These are phyloP conservation scores for Clarias batrachus DNA, from an alignment of 2,113 vertebrate genomes.

Conservation along the genomic window DNA sequence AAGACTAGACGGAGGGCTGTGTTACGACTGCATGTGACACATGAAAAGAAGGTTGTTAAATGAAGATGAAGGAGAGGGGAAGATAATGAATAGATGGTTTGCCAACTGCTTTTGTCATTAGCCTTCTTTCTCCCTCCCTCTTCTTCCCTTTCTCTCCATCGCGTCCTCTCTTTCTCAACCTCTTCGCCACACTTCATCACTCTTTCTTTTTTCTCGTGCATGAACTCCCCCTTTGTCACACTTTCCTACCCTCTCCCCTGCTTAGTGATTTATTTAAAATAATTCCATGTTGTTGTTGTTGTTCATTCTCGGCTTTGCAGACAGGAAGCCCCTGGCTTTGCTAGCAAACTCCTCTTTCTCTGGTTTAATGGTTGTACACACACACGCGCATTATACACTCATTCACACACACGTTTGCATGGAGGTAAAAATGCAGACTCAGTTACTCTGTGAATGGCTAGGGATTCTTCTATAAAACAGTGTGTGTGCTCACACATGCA, in stretches of 20 bases:
- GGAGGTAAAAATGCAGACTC: slow-evolving; percentile 67
- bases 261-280: slow-evolving; percentile 33
- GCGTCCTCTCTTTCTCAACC: background rate
- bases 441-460: slow-evolving; percentile 63
- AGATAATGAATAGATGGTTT: slow-evolving; percentile 60
- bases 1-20: slow-evolving; percentile 17
- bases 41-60: slow-evolving; percentile 51
- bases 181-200: slow-evolving; percentile 16
- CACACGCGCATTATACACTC: slow-evolving; percentile 14
- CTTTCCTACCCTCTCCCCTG: background rate
- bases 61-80: slow-evolving; percentile 61
- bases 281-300: background rate
- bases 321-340: slow-evolving; percentile 66
- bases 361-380: slow-evolving; percentile 45
- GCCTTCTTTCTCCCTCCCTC: slow-evolving; percentile 38
- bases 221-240: background rate
- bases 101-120: slow-evolving; percentile 56
- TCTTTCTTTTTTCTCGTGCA: background rate
- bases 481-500: slow-evolving; percentile 27
- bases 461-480: slow-evolving; percentile 62
- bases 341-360: slow-evolving; percentile 68
- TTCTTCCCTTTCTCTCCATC: background rate
- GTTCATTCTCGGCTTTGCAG: slow-evolving; percentile 30
- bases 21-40: slow-evolving; percentile 28
- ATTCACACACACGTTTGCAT: background rate